These are phyloP conservation scores for Scomber japonicus DNA, from an alignment of 2,113 vertebrate genomes.

Conservation along the genomic window DNA sequence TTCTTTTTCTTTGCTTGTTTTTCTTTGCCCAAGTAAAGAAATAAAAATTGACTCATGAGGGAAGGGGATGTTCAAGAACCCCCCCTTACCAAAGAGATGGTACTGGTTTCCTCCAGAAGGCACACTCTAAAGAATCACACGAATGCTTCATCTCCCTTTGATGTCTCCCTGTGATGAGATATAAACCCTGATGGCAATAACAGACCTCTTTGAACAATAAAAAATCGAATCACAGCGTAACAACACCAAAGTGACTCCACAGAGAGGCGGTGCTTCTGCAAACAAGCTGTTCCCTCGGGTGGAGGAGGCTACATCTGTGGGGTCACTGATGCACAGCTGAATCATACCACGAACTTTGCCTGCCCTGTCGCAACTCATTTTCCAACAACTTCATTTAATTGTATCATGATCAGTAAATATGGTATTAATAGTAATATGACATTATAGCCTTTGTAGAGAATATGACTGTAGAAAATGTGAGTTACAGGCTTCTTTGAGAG, in stretches of 20 bases:
- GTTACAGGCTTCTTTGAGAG: too few species aligned
- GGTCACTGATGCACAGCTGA: constrained; percentile 21
- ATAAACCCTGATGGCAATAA: constrained; percentile 74
- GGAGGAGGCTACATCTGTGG: constrained; percentile 37
- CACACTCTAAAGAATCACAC: constrained; percentile 53
- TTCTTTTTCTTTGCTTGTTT: too few species aligned
- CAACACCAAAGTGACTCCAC: constrained; percentile 56
- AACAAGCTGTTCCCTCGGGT: constrained; percentile 68
- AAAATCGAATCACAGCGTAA: constrained; percentile 67
- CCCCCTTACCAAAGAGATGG: constrained; percentile 30
- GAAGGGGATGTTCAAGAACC: constrained; percentile 30
- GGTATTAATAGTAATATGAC: not conserved
- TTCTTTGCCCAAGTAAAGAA: not conserved
- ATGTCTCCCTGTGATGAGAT: constrained; percentile 75
- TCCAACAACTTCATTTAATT: too few species aligned
- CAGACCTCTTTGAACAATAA: constrained; percentile 77
- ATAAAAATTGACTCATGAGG: not conserved
- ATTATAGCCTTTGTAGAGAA: too few species aligned
- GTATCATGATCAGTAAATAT: not conserved
- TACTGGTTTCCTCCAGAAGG: constrained; percentile 47
- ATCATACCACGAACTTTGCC: not conserved
- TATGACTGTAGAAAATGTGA: too few species aligned
- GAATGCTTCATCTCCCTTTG: constrained; percentile 66
- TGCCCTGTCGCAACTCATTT: not conserved
- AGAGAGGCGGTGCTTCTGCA: constrained; percentile 57